Base-by-base conservation (phyloP, 2,797 vertebrate genomes). In the Trachurus trachurus region DNA sequence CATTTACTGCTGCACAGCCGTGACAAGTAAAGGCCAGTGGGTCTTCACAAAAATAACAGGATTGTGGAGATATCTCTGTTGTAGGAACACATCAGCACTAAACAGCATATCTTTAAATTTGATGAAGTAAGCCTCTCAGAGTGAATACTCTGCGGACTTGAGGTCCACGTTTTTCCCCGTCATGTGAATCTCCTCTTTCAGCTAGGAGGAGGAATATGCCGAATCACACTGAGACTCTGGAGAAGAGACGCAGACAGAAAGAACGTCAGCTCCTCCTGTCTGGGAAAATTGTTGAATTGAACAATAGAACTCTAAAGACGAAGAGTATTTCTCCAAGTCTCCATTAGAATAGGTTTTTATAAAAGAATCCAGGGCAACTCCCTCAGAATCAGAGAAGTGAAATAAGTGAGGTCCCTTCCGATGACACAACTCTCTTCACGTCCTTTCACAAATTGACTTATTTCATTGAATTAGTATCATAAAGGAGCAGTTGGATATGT, bases 261-360 rank as follows among this genome's bases (percentile, higher is more conserved):
- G 26, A 49, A 40, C 21, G 12, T 61, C 65, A 45, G 71, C 71
- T 75, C 53, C 63, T 60, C 21, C 58, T 50, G 53, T 50, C 56
- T 59, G 66, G 34, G 10, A 39, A 26, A 50, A 26, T 15, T 16
- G 22, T 21, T 9, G 40, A 71, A 47, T 17, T n/a, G 8, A 26
- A 56, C 26, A 29, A 69, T 53, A 9, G 13, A 37, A 74, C 42
- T 37, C 15, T 19, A 15, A 15, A 40, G 40, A 66, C 8, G 47
- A 50, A 63, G 19, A 13, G 17, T 56, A 52, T 50, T 59, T 52
- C 31, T 13, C 34, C 47, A n/a, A 40, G n/a, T 54, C 15, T 3
- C 5, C 13, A 7, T 8, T 12, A 22, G n/a, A 11, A 16, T 26
- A 17, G 29, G 29, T 17, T 16, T 34, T 12, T 29, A 34, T 13